phyloP scores from a whole-genome alignment of 1,140 invertebrate genomes.

The Metaphire vulgaris region DNA sequence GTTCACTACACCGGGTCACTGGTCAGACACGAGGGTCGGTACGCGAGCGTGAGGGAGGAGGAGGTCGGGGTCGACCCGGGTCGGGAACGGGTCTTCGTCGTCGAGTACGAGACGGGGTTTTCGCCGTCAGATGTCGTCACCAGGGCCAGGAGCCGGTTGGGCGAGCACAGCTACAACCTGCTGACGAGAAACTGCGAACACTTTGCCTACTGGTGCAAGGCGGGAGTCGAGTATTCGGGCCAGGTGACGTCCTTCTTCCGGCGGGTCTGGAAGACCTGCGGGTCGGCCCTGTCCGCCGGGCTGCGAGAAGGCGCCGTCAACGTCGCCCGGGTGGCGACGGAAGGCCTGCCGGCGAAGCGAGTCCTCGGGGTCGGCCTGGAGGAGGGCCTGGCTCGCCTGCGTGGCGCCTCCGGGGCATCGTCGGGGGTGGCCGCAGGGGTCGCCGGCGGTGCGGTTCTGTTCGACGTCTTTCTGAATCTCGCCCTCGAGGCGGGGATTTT shows the following conservation, averaged over 20 bases:
- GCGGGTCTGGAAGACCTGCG: not conserved
- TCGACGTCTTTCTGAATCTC: not conserved
- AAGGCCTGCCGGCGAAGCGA: not conserved
- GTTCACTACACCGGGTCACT: conserved; percentile 18
- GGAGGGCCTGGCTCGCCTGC: not conserved
- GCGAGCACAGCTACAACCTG: conserved; percentile 15
- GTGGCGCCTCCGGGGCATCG: not conserved
- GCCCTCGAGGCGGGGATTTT: not conserved
- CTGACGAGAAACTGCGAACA: conserved; percentile 26
- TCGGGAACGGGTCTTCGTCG: not conserved
- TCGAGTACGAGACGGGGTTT: not conserved
- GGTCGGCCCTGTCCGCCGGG: not conserved
- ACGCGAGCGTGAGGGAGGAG: conserved; percentile 3
- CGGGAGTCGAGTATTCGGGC: conserved; percentile 6
- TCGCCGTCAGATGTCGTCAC: not conserved
- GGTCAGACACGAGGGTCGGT: not conserved
- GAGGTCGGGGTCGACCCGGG: not conserved
- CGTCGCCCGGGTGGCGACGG: not conserved
- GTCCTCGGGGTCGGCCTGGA: not conserved
- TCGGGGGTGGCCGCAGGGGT: not conserved
- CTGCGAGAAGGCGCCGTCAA: not conserved
- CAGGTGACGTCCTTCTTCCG: conserved; percentile 8
- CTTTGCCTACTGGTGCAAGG: conserved; percentile 24
- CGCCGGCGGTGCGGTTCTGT: not conserved
- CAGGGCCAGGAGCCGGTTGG: conserved; percentile 6